Evolutionary conservation across 1,140 invertebrate species (phyloP), one percentile per base, ranked within the genome.

Genomic region (Sarcophaga peregrina): DNA sequence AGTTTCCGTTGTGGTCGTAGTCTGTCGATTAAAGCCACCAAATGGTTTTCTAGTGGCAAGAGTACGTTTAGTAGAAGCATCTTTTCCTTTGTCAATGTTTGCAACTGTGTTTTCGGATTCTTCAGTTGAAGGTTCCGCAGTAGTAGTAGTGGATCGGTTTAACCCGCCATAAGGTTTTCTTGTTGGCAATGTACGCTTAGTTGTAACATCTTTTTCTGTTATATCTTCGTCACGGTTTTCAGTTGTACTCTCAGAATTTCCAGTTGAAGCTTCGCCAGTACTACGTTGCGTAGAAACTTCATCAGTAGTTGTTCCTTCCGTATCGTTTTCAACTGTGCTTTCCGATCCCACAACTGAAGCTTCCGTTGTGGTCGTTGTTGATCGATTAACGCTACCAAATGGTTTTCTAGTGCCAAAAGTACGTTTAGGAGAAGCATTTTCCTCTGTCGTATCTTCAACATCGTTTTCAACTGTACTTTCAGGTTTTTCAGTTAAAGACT

Each of bases 221-320:
- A 0, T 37, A 15, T n/a, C 8, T 47, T 74, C 81, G 0, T 5
- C n/a, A 13, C 8, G 6, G 4, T 58, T 58, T 11, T 58, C 11
- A 11, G 13, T 15, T 5, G 54, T 58, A 13, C 54, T 58, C n/a
- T 62, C 3, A 3, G 13, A n/a, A 5, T 15, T 5, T 68, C 20
- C 62, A 17, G 62, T 68, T 68, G 17, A 7, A 20, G 62, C 1
- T 25, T 58, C 54, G n/a, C n/a, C n/a, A n/a, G n/a, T n/a, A n/a
- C n/a, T 82, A 74, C 20, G n/a, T 82, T 75, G 8, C 25, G 54
- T 45, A 8, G 46, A 50, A 20, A 15, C n/a, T 68, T 80, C 46
- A n/a, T 54, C 72, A 37, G 25, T 2, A 17, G 17, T 9, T 7
- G 1, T 37, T 15, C 10, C 8, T 47, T 74, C 81, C 5, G 1